These are phyloP conservation scores for Cyclina sinensis DNA, from an alignment of 1,140 invertebrate species.

Conservation along the genomic window DNA sequence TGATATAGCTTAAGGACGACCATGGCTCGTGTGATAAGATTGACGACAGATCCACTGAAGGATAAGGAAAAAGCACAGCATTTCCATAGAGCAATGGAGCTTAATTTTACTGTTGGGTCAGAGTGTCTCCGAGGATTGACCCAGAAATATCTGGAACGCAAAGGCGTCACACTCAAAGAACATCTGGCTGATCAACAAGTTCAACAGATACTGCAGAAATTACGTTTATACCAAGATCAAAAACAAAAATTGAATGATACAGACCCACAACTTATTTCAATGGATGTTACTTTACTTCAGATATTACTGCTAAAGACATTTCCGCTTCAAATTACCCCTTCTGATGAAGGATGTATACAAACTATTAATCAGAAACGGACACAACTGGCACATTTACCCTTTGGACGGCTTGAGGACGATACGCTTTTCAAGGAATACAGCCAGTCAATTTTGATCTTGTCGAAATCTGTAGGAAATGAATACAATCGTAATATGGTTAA, in stretches of 20 bases:
- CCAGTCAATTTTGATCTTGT: background rate
- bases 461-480: background rate
- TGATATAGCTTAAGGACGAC: background rate
- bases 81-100: background rate
- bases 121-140: background rate
- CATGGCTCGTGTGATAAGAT: background rate
- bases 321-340: background rate
- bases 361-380: background rate
- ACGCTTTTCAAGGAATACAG: background rate
- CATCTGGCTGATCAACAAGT: background rate
- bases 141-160: background rate
- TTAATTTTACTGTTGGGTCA: background rate
- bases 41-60: background rate
- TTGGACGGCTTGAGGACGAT: background rate
- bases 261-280: background rate
- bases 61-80: background rate
- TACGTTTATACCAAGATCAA: background rate
- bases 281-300: constrained; percentile 17
- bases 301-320: background rate
- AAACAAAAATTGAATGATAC: background rate
- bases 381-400: background rate
- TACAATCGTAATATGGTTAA: background rate
- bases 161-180: background rate
- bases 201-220: background rate
- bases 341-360: background rate